These are phyloP conservation scores for Rhyacophila evoluta DNA, from an alignment of 2,888 invertebrate genomes.

Conservation along the genomic window DNA sequence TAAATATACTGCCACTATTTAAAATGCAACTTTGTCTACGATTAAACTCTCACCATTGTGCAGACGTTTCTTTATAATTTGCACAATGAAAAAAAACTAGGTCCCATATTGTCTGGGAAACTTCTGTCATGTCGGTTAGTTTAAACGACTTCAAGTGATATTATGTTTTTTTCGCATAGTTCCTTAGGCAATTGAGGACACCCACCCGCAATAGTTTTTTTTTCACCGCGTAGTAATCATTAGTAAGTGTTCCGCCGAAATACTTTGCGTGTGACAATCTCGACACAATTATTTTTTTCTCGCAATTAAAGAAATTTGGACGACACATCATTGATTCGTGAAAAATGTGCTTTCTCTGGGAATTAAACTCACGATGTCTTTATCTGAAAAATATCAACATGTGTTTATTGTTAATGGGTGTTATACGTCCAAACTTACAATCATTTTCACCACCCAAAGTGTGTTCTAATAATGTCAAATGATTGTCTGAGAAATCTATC, in stretches of 20 bases:
- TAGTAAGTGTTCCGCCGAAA: background rate
- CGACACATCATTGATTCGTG: background rate
- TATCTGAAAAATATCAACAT: too few relatives aligned
- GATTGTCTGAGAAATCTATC: too few relatives aligned
- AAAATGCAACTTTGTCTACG: too few relatives aligned
- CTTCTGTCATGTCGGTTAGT: background rate
- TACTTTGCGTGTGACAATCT: background rate
- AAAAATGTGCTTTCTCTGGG: background rate
- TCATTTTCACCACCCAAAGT: too few relatives aligned
- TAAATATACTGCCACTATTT: too few relatives aligned
- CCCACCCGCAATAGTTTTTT: background rate
- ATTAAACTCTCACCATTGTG: too few relatives aligned
- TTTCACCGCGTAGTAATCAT: too few relatives aligned
- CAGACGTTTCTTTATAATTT: too few relatives aligned
- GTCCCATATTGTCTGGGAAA: constrained; percentile 4
- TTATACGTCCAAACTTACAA: too few relatives aligned
- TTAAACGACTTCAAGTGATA: background rate
- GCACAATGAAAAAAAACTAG: background rate
- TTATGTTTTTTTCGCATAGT: background rate
- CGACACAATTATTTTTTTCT: background rate
- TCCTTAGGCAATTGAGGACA: background rate
- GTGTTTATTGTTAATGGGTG: too few relatives aligned
- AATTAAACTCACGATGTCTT: too few relatives aligned
- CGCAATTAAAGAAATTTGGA: background rate
- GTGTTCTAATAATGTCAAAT: too few relatives aligned